Conservation (phyloP, 2,113 vertebrate genomes). For the Lepus americanus region DNA sequence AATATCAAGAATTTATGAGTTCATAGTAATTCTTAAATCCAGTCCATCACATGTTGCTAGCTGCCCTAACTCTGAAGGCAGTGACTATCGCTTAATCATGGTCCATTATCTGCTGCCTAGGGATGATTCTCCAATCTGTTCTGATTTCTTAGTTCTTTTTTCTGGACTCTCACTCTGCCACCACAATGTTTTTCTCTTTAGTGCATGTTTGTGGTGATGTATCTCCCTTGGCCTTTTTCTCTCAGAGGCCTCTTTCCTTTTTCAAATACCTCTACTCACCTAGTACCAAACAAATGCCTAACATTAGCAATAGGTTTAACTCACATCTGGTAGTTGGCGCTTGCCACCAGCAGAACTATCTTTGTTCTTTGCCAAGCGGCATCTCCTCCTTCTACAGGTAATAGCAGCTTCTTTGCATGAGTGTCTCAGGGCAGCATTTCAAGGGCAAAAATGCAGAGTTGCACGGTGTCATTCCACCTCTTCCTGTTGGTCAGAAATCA, state of each 20-base stretch:
- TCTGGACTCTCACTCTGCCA: neutral
- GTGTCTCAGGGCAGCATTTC: neutral
- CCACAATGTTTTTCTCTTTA: neutral
- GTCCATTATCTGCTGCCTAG: neutral
- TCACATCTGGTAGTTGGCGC: neutral
- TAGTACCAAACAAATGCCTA: neutral
- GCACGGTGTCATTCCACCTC: neutral
- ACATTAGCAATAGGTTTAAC: neutral
- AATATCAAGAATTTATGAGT: neutral
- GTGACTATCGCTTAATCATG: neutral
- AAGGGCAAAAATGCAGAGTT: neutral
- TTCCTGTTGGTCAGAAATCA: neutral
- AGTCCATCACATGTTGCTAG: neutral
- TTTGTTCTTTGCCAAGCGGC: neutral
- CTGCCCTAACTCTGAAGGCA: neutral
- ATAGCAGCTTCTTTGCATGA: neutral
- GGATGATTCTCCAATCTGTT: neutral
- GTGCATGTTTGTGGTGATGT: neutral
- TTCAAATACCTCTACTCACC: neutral
- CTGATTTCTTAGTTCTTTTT: neutral
- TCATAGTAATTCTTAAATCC: neutral
- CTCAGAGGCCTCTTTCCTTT: neutral
- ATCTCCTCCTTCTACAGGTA: neutral
- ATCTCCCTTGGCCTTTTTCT: neutral
- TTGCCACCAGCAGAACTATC: no score